These are phyloP conservation scores for Archips xylosteana DNA, from an alignment of 2,888 invertebrate species.

Conservation along the genomic window DNA sequence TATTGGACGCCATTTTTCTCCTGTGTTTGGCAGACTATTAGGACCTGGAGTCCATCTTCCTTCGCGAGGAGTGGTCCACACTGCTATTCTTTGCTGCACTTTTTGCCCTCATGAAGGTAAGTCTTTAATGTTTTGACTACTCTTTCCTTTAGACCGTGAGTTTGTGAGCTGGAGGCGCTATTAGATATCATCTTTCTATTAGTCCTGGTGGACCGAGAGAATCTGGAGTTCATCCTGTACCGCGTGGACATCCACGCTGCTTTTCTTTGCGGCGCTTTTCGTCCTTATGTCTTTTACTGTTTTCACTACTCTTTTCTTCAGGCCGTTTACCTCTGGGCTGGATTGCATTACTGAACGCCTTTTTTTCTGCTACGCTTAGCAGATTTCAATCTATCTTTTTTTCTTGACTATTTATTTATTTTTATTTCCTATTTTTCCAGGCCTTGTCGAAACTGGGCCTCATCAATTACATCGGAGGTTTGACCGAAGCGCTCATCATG, in stretches of 20 bases:
- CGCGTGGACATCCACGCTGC: constrained; percentile 71
- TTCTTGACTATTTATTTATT: too few relatives aligned
- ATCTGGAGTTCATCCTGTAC: constrained; percentile 93
- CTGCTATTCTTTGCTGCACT: constrained; percentile 93
- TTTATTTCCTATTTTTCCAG: constrained; percentile 65
- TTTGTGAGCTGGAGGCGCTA: too few relatives aligned
- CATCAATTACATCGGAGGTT: constrained; percentile 92
- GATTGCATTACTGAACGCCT: background rate
- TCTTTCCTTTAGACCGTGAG: constrained; percentile 56
- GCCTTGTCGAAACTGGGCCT: constrained; percentile 92
- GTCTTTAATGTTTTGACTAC: constrained; percentile 44
- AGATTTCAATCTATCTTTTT: too few relatives aligned
- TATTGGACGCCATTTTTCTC: constrained; percentile 89
- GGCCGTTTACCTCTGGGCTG: background rate
- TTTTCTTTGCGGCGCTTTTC: constrained; percentile 95
- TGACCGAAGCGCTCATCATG: constrained; percentile 89
- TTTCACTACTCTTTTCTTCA: background rate
- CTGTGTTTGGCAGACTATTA: constrained; percentile 91
- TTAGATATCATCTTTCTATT: too few relatives aligned
- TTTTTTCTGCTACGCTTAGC: too few relatives aligned
- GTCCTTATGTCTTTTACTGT: constrained; percentile 89
- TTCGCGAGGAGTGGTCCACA: constrained; percentile 95
- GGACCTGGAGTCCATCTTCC: constrained; percentile 93
- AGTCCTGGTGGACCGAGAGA: constrained; percentile 85
- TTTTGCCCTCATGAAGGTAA: constrained; percentile 90